phyloP scores from a whole-genome alignment of 2,888 invertebrate species.

The Lottia gigantea region DNA sequence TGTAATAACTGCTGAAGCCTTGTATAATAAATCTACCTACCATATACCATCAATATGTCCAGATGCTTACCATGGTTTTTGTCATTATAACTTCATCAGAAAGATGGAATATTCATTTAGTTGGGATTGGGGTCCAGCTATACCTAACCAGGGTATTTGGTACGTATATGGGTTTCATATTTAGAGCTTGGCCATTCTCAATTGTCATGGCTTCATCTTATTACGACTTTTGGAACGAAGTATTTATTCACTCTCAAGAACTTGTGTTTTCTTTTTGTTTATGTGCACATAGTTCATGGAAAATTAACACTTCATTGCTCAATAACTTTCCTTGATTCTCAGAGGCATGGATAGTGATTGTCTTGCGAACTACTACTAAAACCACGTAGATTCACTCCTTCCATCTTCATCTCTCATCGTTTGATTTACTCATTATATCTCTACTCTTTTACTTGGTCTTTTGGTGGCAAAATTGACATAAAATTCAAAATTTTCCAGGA shows the following conservation, averaged over 20 bases:
- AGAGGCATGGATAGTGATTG: no score
- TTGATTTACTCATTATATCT: no score
- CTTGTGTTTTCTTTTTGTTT: no score
- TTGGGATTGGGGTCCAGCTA: slow-evolving; percentile 97
- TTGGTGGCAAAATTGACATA: no score
- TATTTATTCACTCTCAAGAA: no score
- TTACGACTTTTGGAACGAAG: not conserved
- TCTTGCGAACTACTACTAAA: no score
- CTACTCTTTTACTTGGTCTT: no score
- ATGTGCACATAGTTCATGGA: no score
- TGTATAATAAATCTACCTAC: slow-evolving; percentile 43
- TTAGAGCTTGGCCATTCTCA: not conserved
- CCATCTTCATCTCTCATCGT: no score
- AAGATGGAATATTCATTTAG: slow-evolving; percentile 84
- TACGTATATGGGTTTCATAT: slow-evolving; percentile 62
- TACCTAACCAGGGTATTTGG: slow-evolving; percentile 93
- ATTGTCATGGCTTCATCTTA: not conserved
- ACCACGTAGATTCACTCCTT: no score
- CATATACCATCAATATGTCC: slow-evolving; percentile 82
- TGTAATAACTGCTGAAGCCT: slow-evolving; percentile 72
- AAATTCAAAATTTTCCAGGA: not conserved
- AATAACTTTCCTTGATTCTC: no score
- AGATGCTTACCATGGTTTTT: slow-evolving; percentile 83
- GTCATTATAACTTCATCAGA: slow-evolving; percentile 84
- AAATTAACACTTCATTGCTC: no score